phyloP scores from a whole-genome alignment of 2,797 vertebrate genomes.

The Numenius phaeopus region DNA sequence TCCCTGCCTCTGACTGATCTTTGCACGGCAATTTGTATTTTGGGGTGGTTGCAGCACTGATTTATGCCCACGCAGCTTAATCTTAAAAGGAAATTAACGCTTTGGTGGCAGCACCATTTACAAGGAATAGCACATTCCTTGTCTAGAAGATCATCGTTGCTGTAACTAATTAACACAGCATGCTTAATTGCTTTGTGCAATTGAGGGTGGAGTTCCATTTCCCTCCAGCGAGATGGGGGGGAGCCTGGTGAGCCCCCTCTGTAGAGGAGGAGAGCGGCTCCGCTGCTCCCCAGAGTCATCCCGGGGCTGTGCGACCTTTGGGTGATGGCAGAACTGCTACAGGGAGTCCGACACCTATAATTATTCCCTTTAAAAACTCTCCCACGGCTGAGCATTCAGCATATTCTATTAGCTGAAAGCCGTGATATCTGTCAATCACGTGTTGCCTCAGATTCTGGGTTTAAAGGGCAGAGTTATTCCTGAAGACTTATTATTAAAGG shows the following conservation, averaged over 20 bases:
- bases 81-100: not conserved
- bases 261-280: not conserved
- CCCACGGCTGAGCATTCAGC: not conserved
- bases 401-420: not conserved
- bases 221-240: not conserved
- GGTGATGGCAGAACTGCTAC: not conserved
- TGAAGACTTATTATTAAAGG: slow-evolving; percentile 2
- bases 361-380: not conserved
- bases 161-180: slow-evolving; percentile 37
- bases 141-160: not conserved
- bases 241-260: not conserved
- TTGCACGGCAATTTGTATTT: not conserved
- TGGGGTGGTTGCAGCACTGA: not conserved
- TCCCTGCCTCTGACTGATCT: not conserved
- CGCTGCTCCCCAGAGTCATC: not conserved
- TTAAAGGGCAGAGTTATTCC: slow-evolving; percentile 44
- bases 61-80: not conserved
- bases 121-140: not conserved
- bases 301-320: not conserved
- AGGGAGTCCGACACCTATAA: not conserved
- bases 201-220: slow-evolving; percentile 11
- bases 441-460: not conserved
- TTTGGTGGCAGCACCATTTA: not conserved
- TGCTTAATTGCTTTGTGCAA: slow-evolving; percentile 18
- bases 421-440: not conserved